Evolutionary conservation across 35 echinoderm and acorn worm genomes (phyloP).

Genomic region (Apostichopus japonicus): DNA sequence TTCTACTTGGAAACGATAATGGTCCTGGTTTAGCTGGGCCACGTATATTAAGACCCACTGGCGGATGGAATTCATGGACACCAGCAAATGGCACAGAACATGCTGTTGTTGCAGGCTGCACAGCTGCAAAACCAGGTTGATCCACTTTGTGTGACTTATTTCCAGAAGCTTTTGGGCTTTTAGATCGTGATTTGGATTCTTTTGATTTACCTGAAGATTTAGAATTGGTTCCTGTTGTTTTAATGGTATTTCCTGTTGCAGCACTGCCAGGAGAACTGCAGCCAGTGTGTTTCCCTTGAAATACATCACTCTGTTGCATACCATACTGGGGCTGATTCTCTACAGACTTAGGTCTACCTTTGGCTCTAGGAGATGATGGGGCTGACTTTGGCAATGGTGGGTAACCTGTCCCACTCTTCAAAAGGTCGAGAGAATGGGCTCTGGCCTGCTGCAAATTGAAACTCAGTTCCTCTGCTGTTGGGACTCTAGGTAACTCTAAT

Average conservation of each 20-base stretch:
- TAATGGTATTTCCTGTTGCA: not conserved
- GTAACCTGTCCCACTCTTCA: conserved; percentile 14
- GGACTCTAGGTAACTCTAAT: conserved; percentile 46
- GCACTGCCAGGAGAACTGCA: not conserved
- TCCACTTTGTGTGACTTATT: conserved; percentile 27
- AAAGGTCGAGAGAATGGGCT: conserved; percentile 35
- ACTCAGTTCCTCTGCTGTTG: conserved; percentile 58
- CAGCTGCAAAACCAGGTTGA: not conserved
- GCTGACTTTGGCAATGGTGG: conserved; percentile 31
- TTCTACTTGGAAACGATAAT: conserved; percentile 21
- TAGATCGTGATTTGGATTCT: conserved; percentile 48
- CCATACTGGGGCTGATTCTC: conserved; percentile 17
- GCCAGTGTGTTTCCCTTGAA: conserved; percentile 3
- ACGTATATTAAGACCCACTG: conserved; percentile 32
- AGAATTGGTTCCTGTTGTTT: not conserved
- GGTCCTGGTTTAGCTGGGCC: conserved; percentile 52
- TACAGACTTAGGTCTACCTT: conserved; percentile 35
- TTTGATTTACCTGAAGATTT: conserved; percentile 43
- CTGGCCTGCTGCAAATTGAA: conserved; percentile 59
- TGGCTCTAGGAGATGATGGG: conserved; percentile 25
- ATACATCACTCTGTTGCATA: conserved; percentile 20
- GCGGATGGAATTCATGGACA: conserved; percentile 64
- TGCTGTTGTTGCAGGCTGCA: not conserved
- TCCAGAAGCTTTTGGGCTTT: conserved; percentile 55
- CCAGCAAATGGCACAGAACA: conserved; percentile 43